Base-by-base conservation (phyloP, 2,888 invertebrate genomes). In the Trimorus sp. region DNA sequence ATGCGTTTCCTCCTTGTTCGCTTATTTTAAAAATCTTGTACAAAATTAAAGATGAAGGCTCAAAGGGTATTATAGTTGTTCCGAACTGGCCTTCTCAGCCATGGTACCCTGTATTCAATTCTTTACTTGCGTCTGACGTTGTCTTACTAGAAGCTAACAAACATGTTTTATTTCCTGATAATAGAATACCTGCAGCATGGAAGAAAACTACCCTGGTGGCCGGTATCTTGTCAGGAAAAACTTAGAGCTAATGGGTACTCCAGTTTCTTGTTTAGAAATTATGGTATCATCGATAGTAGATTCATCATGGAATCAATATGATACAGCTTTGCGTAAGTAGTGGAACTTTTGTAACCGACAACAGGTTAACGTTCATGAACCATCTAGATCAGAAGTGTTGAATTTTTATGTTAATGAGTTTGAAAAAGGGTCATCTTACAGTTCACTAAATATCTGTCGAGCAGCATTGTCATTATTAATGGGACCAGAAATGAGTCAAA, bases 31-130 rank as follows among this genome's bases (percentile, higher is more conserved):
- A 73, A 80, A 74, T 81, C 0, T 26, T 90, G 15, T 70, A 84
- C 84, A 89, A 90, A 80, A 88, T 90, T 45, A 83, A 82, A 54
- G n/a, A 56, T 0, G 88, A 90, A 42, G 77, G 82, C 49, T 88
- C 89, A 7, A 65, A 81, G 38, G 89, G 89, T 0, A 87, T 90
- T 14, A 59, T 90, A 11, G 85, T 90, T 2, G 87, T 89, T 9
- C 90, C 87, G 12, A 40, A 83, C 90, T 53, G 53, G 26, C 53
- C 53, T 16, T 53, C 53, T 53, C 53, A 53, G 7, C 53, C 53
- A 6, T 53, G 53, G 53, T 53, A 53, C 16, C 53, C 53, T 1
- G 42, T 85, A 9, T 81, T 69, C n/a, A 62, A 7, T 12, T 70
- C 77, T 0, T 4, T 84, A 12, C 12, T 85, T 0, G 16, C 49